A percentile compares a stretch with the other conserved stretches of the same genome.
phyloP scores from a whole-genome alignment of 2,797 vertebrate genomes.

The Pristis pectinata region DNA sequence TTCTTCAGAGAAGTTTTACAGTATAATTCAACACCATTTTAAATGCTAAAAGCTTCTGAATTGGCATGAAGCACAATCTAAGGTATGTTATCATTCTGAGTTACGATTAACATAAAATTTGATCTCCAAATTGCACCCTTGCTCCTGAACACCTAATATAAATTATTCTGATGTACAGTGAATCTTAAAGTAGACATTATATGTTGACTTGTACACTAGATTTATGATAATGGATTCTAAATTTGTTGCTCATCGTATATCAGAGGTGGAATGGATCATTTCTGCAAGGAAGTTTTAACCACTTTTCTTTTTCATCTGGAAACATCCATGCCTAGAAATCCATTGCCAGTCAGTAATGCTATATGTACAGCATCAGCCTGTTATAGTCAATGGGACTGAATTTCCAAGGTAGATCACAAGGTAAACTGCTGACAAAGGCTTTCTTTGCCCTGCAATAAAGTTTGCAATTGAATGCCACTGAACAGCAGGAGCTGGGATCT shows the following conservation, averaged over 20 bases:
- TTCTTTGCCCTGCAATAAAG: neutral
- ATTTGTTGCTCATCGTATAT: neutral
- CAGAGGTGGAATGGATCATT: neutral
- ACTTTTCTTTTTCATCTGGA: neutral
- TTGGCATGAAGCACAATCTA: neutral
- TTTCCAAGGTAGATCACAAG: too few relatives aligned
- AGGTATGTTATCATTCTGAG: neutral
- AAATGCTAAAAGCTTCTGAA: neutral
- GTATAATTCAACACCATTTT: neutral
- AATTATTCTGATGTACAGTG: neutral
- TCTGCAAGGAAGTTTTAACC: neutral
- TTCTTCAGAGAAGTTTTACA: neutral
- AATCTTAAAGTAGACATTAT: neutral
- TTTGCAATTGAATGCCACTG: neutral
- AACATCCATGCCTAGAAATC: too few relatives aligned
- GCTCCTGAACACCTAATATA: neutral
- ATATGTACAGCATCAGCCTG: too few relatives aligned
- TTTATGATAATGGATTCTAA: neutral
- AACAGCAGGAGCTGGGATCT: neutral
- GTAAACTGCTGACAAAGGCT: too few relatives aligned
- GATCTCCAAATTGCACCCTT: neutral
- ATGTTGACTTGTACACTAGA: neutral
- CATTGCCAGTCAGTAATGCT: too few relatives aligned
- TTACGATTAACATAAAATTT: conserved; percentile 11
- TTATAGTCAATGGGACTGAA: too few relatives aligned